Conservation (phyloP, 2,797 vertebrate species). For the Amblyopsis hoosieri region DNA sequence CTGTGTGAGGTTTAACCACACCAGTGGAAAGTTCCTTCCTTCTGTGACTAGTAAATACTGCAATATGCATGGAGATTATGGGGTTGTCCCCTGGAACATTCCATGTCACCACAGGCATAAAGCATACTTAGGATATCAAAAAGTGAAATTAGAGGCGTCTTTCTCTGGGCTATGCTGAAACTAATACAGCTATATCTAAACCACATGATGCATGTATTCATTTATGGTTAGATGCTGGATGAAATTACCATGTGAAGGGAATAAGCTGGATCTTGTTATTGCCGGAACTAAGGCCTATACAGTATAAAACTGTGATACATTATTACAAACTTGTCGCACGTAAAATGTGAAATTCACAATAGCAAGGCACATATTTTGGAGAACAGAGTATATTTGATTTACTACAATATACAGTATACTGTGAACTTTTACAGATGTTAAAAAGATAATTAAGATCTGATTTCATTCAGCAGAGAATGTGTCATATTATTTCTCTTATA, state of each 20-base stretch:
- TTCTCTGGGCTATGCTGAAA: constrained; percentile 47
- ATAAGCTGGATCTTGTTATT: constrained; percentile 70
- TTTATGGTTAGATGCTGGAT: constrained; percentile 65
- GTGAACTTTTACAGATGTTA: too few relatives aligned
- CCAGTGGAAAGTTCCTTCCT: constrained; percentile 42
- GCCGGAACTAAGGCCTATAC: constrained; percentile 57
- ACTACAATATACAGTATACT: too few relatives aligned
- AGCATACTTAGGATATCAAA: constrained; percentile 66
- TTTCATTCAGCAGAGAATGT: too few relatives aligned
- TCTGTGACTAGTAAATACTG: constrained; percentile 51
- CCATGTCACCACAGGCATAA: constrained; percentile 61
- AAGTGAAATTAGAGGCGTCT: constrained; percentile 66
- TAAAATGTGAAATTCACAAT: constrained; percentile 50
- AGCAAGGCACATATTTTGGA: constrained; percentile 36
- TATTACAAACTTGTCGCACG: constrained; percentile 39
- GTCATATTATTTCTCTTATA: too few relatives aligned
- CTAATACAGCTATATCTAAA: constrained; percentile 69
- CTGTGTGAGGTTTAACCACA: constrained; percentile 13
- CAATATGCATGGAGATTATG: constrained; percentile 62
- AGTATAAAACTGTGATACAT: constrained; percentile 53
- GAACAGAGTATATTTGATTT: constrained; percentile 6
- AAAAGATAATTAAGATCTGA: too few relatives aligned
- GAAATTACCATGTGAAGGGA: constrained; percentile 61
- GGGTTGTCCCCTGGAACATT: constrained; percentile 61
- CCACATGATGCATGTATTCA: constrained; percentile 71